Conservation (phyloP, 1,140 invertebrate genomes). For the Tetraneura akinire region DNA sequence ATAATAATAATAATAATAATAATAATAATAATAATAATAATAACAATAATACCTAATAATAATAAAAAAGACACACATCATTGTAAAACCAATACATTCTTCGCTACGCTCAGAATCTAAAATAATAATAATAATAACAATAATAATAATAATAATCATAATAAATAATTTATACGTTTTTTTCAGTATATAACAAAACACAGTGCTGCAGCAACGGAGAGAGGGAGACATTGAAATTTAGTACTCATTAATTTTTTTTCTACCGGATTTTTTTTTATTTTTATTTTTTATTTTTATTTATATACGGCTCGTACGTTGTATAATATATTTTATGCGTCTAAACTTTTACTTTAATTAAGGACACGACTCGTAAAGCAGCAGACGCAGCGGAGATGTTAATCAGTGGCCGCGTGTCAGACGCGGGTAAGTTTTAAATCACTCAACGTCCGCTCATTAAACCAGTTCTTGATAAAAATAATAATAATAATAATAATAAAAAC, state of each 20-base stretch:
- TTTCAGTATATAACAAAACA: conserved; percentile 31
- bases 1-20: too few species aligned
- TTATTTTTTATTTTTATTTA: neutral
- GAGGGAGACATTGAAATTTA: conserved; percentile 42
- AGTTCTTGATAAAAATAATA: conserved; percentile 36
- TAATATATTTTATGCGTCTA: conserved; percentile 36
- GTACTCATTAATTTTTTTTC: conserved; percentile 47
- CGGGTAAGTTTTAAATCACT: conserved; percentile 50
- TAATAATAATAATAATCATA: too few species aligned
- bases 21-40: too few species aligned
- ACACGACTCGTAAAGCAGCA: conserved; percentile 44
- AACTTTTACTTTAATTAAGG: conserved; percentile 52
- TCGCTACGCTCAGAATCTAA: too few species aligned
- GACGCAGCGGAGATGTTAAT: conserved; percentile 49
- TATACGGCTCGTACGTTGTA: too few species aligned
- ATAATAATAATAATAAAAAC: conserved; percentile 15
- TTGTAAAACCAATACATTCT: too few species aligned
- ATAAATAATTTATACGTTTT: neutral
- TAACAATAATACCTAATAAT: too few species aligned
- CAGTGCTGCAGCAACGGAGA: too few species aligned
- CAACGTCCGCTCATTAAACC: conserved; percentile 49
- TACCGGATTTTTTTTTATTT: conserved; percentile 18
- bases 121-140: too few species aligned
- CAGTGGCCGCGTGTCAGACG: conserved; percentile 44
- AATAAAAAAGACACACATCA: too few species aligned